Evolutionary conservation across 2,888 invertebrate genomes (phyloP).

Genomic region (Ametastegia equiseti): DNA sequence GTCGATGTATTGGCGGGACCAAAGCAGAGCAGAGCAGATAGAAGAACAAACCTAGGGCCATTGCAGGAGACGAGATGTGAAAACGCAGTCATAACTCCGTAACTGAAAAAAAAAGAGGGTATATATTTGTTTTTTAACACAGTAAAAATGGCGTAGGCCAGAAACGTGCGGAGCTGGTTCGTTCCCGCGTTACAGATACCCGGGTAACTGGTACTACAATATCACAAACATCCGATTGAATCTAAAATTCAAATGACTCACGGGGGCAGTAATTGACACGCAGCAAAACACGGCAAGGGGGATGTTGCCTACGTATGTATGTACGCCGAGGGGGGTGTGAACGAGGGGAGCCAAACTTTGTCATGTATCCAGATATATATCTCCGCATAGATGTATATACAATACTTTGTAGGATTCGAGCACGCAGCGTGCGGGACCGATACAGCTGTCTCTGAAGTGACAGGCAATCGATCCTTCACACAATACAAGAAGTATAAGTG

Average conservation of each 20-base stretch:
- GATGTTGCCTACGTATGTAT: neutral
- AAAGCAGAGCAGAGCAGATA: too few species aligned
- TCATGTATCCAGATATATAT: neutral
- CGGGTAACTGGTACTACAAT: neutral
- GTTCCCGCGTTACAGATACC: conserved; percentile 6
- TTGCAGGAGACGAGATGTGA: neutral
- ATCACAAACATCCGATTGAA: conserved; percentile 39
- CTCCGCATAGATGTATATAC: neutral
- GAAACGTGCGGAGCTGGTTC: neutral
- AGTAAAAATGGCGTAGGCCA: neutral
- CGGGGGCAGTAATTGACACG: conserved; percentile 36
- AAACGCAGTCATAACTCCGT: conserved; percentile 29
- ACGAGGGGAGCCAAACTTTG: conserved; percentile 23
- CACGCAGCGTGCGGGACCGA: neutral
- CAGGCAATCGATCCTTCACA: neutral
- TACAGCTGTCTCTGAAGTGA: conserved; percentile 2
- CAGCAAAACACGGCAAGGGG: conserved; percentile 4
- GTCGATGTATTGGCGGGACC: neutral
- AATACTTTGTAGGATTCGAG: neutral
- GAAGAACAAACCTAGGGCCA: too few species aligned
- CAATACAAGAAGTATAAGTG: neutral
- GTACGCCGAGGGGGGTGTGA: neutral
- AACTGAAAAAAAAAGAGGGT: neutral
- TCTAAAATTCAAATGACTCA: conserved; percentile 37
- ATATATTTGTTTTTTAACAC: neutral